Percentiles rank a stretch among this genome's conserved stretches.
Conservation (phyloP, 1,140 invertebrate genomes). For the Laupala kohalensis region DNA sequence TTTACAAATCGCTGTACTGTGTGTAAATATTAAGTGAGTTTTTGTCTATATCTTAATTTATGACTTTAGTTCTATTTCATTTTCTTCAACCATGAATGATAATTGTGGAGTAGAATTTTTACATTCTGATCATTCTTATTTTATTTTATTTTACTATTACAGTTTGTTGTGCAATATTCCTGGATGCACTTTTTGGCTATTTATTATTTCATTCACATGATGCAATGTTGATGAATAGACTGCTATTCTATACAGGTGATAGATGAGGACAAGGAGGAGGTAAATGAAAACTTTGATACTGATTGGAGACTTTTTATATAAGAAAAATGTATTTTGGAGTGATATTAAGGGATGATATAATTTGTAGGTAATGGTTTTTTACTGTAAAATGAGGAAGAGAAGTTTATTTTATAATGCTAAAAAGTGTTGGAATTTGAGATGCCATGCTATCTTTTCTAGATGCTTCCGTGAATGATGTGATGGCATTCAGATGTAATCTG, state of each 20-base stretch:
- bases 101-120: too few species aligned
- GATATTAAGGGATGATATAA: constrained; percentile 12
- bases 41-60: too few species aligned
- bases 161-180: constrained; percentile 8
- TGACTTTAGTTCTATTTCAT: too few species aligned
- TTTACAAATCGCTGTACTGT: too few species aligned
- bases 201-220: not conserved
- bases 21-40: too few species aligned
- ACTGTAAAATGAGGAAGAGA: not conserved
- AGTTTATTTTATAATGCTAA: constrained; percentile 8
- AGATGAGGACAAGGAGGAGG: not conserved
- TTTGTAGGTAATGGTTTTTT: constrained; percentile 12
- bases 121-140: not conserved
- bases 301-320: constrained; percentile 12
- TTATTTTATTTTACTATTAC: not conserved
- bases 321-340: constrained; percentile 14
- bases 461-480: constrained; percentile 8
- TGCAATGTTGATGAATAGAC: constrained; percentile 8
- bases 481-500: not conserved
- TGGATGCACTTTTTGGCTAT: not conserved
- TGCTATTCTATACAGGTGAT: not conserved
- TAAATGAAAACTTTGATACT: constrained; percentile 5
- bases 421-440: constrained; percentile 2
- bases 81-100: too few species aligned
- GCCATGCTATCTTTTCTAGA: constrained; percentile 7